These are phyloP conservation scores for Caerostris darwini DNA, from an alignment of 1,140 invertebrate species.

Conservation along the genomic window DNA sequence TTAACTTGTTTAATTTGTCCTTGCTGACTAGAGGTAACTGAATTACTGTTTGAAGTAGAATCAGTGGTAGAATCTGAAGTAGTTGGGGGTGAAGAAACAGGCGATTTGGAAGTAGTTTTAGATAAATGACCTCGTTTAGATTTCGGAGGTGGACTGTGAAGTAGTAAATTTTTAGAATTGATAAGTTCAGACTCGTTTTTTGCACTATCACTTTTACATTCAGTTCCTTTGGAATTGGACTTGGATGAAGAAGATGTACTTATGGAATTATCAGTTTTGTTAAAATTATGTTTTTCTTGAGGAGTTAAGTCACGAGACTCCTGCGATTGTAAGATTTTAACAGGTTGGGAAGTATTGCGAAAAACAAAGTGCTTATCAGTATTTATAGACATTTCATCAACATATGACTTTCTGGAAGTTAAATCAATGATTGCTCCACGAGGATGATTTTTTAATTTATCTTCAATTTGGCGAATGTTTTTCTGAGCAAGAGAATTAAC, in stretches of 20 bases:
- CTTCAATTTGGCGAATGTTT: conserved; percentile 74
- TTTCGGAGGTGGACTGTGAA: conserved; percentile 77
- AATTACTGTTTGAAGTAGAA: not conserved
- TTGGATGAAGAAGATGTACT: not conserved
- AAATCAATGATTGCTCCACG: conserved; percentile 78
- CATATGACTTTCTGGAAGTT: conserved; percentile 76
- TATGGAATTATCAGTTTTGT: not conserved
- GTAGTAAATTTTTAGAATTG: conserved; percentile 75
- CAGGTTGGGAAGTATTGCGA: conserved; percentile 55
- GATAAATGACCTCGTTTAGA: conserved; percentile 70
- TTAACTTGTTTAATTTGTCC: conserved; percentile 11
- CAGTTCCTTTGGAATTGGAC: not conserved
- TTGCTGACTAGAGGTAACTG: conserved; percentile 35
- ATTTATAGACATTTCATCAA: conserved; percentile 60
- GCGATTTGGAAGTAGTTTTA: conserved; percentile 55
- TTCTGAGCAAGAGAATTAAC: conserved; percentile 74
- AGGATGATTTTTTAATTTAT: conserved; percentile 74
- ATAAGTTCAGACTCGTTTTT: conserved; percentile 45
- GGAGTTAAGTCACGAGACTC: conserved; percentile 62
- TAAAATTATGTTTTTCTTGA: conserved; percentile 53
- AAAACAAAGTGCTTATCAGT: conserved; percentile 63
- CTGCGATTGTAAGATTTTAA: conserved; percentile 59
- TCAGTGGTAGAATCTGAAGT: not conserved
- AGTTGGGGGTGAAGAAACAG: conserved; percentile 18
- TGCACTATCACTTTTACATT: conserved; percentile 35